These are phyloP conservation scores for Cynocephalus volans DNA, from an alignment of 2,113 vertebrate genomes.

Conservation along the genomic window DNA sequence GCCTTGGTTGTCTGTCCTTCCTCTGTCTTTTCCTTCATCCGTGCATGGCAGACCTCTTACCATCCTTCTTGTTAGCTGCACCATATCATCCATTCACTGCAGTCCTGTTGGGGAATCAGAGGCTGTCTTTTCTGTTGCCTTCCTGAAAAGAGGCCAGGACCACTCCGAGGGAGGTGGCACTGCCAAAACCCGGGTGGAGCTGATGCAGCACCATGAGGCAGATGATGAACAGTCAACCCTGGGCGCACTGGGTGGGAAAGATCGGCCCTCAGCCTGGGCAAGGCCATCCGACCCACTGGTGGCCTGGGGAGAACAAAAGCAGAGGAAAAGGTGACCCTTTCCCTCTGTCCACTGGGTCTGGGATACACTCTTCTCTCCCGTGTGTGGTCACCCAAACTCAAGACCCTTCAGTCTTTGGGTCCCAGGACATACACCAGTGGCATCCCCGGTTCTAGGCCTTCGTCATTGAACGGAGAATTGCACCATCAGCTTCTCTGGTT, in stretches of 20 bases:
- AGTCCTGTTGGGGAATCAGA: background rate
- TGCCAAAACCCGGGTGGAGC: background rate
- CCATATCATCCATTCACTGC: background rate
- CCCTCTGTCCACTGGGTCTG: too few species aligned
- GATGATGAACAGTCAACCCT: background rate
- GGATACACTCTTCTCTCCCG: too few species aligned
- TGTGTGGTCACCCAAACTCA: too few species aligned
- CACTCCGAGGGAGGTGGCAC: background rate
- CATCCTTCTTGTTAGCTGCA: background rate
- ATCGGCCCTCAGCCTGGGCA: too few species aligned
- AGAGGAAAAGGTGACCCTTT: too few species aligned
- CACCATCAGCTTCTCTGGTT: too few species aligned
- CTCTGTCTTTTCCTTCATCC: background rate
- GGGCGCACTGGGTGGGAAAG: background rate
- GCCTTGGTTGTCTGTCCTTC: background rate
- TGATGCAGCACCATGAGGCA: background rate
- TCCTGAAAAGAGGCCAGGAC: background rate
- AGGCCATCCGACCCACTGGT: too few species aligned
- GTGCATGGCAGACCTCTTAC: background rate
- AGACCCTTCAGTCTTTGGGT: too few species aligned
- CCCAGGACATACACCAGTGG: too few species aligned
- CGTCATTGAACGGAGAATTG: too few species aligned
- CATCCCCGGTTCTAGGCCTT: too few species aligned
- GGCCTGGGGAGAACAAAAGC: too few species aligned
- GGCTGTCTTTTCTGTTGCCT: background rate